phyloP scores from a whole-genome alignment of 2,888 invertebrate species.

The Drosophila atripex region DNA sequence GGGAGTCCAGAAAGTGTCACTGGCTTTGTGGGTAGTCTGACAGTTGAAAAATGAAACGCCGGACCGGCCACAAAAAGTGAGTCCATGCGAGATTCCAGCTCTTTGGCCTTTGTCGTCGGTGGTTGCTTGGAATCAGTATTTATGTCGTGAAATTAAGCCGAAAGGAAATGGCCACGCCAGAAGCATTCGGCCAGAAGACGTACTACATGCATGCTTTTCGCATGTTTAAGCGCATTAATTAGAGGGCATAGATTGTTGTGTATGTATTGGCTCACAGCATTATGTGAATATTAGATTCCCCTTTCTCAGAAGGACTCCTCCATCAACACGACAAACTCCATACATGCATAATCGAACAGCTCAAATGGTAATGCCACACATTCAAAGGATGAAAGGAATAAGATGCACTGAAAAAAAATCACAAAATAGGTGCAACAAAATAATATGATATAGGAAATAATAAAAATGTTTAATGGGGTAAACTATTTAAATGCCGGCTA shows the following conservation, averaged over 20 bases:
- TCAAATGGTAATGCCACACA: conserved; percentile 44
- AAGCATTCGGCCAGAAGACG: not conserved
- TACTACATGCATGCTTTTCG: conserved; percentile 54
- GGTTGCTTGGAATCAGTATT: conserved; percentile 33
- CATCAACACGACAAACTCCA: conserved; percentile 1
- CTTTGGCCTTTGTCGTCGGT: conserved; percentile 17
- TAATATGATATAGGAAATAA: too few species aligned
- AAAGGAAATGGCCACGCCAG: conserved; percentile 1
- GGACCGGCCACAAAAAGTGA: conserved; percentile 45
- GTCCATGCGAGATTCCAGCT: conserved; percentile 20
- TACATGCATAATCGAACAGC: conserved; percentile 65
- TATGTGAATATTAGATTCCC: conserved; percentile 44
- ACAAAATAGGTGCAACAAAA: too few species aligned
- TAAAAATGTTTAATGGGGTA: too few species aligned
- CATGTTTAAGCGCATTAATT: conserved; percentile 72
- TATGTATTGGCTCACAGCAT: conserved; percentile 67
- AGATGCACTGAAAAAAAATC: conserved; percentile 4
- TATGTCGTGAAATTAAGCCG: conserved; percentile 48
- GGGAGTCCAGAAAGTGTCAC: conserved; percentile 37
- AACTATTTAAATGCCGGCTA: too few species aligned
- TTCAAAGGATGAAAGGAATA: conserved; percentile 2
- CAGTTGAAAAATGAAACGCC: conserved; percentile 50
- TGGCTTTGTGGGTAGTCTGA: conserved; percentile 46
- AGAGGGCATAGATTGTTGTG: conserved; percentile 70
- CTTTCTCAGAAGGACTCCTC: conserved; percentile 27